phyloP scores from a whole-genome alignment of 2,113 vertebrate genomes.

The Eupsittula cactorum region DNA sequence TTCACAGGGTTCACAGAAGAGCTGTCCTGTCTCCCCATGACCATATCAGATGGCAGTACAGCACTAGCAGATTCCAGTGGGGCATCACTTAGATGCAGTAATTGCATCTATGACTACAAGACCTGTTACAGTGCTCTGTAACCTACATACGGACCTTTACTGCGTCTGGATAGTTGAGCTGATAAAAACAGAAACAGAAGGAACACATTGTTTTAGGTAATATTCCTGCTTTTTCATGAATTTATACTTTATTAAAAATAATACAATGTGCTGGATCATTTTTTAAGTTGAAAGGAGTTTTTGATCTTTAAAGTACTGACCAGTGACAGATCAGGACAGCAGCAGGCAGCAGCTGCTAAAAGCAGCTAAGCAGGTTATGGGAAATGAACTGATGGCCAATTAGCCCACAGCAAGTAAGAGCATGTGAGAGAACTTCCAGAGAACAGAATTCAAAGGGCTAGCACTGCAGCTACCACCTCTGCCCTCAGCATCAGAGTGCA shows the following conservation, averaged over 20 bases:
- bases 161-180: background rate
- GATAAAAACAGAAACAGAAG: background rate
- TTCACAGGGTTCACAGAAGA: background rate
- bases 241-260: background rate
- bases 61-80: background rate
- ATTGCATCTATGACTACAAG: fast-evolving
- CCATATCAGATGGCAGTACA: fast-evolving
- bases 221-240: background rate
- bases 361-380: background rate
- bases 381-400: background rate
- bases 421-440: fast-evolving
- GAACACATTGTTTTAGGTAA: background rate
- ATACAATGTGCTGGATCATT: background rate
- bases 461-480: background rate
- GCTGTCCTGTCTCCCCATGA: no score
- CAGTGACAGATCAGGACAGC: background rate
- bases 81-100: background rate
- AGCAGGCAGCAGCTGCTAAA: background rate
- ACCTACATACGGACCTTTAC: background rate
- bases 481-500: background rate
- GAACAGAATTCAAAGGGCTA: background rate
- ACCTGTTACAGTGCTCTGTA: background rate
- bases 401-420: no score
- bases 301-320: background rate
- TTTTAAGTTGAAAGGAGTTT: fast-evolving